Evolutionary conservation across 2,113 vertebrate genomes (phyloP).

Genomic region (Spilogale gracilis): DNA sequence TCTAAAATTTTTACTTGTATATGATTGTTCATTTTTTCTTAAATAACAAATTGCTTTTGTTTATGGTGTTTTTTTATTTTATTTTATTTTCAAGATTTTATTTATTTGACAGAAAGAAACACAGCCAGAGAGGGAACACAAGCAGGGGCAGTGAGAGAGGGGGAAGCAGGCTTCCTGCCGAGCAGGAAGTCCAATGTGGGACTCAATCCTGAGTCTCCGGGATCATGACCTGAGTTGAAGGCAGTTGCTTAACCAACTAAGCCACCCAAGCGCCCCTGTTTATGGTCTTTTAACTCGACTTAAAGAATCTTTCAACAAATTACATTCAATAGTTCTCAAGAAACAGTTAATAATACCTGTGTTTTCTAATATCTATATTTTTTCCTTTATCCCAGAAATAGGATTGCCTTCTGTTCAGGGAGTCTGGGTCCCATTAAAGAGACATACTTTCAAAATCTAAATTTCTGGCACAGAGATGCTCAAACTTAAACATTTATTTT

Average conservation of each 20-base stretch:
- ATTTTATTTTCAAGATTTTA: no score
- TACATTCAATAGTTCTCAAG: not conserved
- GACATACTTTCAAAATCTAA: constrained; percentile 57
- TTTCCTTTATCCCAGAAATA: not conserved
- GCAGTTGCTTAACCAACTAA: no score
- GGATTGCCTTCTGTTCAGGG: constrained; percentile 60
- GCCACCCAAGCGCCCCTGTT: no score
- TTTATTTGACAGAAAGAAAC: no score
- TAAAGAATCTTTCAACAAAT: not conserved
- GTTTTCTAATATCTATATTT: not conserved
- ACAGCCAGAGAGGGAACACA: no score
- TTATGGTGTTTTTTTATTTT: not conserved
- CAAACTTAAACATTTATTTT: not conserved
- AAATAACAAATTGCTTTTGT: not conserved
- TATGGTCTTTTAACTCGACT: not conserved
- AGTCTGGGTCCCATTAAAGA: constrained; percentile 59
- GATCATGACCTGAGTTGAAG: no score
- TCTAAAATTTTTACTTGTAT: not conserved
- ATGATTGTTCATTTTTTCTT: not conserved
- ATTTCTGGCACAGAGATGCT: constrained; percentile 41
- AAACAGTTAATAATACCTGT: not conserved
- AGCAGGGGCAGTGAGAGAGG: no score
- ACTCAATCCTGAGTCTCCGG: no score
- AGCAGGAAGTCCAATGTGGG: no score
- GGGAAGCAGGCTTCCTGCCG: no score